Conservation (phyloP, 2,797 vertebrate genomes). For the Coracias cyanogaster region DNA sequence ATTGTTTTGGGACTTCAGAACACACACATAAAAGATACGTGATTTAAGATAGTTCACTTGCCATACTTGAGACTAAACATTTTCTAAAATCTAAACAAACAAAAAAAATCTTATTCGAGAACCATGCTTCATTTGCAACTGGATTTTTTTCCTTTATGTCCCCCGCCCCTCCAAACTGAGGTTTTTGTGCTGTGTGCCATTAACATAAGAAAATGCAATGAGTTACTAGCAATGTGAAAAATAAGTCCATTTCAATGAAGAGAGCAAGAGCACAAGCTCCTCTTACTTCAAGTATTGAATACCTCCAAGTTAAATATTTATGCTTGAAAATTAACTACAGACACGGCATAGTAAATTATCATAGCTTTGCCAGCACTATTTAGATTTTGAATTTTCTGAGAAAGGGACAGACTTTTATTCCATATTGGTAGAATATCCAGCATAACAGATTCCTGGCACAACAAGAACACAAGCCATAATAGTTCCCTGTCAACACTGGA, state of each 20-base stretch:
- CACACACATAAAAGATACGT: background rate
- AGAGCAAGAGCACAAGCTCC: background rate
- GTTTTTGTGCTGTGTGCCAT: background rate
- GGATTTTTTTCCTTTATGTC: background rate
- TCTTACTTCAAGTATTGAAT: background rate
- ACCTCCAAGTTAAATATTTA: conserved; percentile 26
- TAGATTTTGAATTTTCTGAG: background rate
- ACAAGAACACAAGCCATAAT: background rate
- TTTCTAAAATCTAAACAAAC: background rate
- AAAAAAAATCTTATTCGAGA: background rate
- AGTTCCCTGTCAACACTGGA: background rate
- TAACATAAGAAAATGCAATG: background rate
- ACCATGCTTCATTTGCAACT: background rate
- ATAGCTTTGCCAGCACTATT: background rate
- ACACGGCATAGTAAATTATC: background rate
- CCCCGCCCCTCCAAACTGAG: background rate
- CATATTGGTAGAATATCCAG: background rate
- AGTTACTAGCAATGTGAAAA: background rate
- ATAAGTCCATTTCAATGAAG: background rate
- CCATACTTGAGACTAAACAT: background rate
- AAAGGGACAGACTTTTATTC: background rate
- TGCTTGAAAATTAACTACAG: background rate
- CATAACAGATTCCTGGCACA: background rate
- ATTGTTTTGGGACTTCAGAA: conserved; percentile 33
- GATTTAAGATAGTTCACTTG: background rate